Evolutionary conservation across 2,113 vertebrate species (phyloP).

Genomic region (Gadus macrocephalus): DNA sequence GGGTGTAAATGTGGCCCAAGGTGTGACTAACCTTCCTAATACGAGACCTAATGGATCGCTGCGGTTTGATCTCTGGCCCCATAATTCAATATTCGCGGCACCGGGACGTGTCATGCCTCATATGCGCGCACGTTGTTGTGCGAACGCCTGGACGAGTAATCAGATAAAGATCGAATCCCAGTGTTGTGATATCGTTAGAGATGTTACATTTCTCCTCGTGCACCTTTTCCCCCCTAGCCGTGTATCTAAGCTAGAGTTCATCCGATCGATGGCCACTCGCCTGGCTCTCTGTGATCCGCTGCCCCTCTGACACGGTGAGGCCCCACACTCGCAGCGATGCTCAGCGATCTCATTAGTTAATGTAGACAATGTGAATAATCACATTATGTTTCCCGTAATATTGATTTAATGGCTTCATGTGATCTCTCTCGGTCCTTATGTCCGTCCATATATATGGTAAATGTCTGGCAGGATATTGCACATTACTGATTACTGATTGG

Average conservation of each 20-base stretch:
- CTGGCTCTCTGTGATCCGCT: slow-evolving; percentile 6
- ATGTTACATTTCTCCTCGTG: slow-evolving; percentile 30
- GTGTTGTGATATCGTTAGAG: slow-evolving; percentile 33
- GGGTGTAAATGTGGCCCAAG: slow-evolving; percentile 18
- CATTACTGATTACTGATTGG: too few relatives aligned
- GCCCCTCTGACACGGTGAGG: slow-evolving; percentile 23
- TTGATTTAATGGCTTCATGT: background rate
- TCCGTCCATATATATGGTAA: background rate
- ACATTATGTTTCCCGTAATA: background rate
- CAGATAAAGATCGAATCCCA: slow-evolving; percentile 46
- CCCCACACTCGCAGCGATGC: slow-evolving; percentile 1
- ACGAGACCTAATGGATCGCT: slow-evolving; percentile 1
- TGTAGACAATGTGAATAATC: slow-evolving; percentile 13
- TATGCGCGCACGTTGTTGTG: slow-evolving; percentile 43
- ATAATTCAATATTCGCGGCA: slow-evolving; percentile 51
- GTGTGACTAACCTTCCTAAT: slow-evolving; percentile 37
- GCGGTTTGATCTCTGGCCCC: slow-evolving; percentile 16
- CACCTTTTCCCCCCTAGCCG: slow-evolving; percentile 9
- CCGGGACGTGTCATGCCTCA: slow-evolving; percentile 42
- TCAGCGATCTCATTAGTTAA: slow-evolving; percentile 18
- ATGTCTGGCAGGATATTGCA: too few relatives aligned
- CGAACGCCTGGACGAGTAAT: slow-evolving; percentile 28
- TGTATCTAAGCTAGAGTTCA: slow-evolving; percentile 37
- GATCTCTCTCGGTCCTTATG: background rate
- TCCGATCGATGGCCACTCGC: slow-evolving; percentile 36